phyloP scores from a whole-genome alignment of 2,888 invertebrate species.

The Seira ritae region DNA sequence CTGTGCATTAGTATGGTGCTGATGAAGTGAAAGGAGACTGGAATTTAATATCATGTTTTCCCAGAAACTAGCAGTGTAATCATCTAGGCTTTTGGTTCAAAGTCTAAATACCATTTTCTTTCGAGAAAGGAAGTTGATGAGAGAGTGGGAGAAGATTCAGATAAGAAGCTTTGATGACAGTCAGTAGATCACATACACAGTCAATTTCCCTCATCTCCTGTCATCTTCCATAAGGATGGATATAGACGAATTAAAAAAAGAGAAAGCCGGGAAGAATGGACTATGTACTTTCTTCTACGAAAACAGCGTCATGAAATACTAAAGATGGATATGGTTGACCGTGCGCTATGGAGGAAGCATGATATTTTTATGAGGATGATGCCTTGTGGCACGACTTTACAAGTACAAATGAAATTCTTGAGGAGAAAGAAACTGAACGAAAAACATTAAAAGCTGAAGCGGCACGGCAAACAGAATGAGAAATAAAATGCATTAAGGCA shows the following conservation, averaged over 20 bases:
- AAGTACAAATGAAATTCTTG: conserved; percentile 52
- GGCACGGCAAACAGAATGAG: neutral
- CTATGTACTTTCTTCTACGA: too few species aligned
- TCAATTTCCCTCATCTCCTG: conserved; percentile 49
- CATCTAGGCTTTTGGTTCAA: conserved; percentile 7
- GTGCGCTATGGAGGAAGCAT: neutral
- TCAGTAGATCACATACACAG: conserved; percentile 52
- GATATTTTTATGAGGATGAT: conserved; percentile 21
- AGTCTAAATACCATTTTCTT: conserved; percentile 48
- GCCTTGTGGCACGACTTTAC: conserved; percentile 22
- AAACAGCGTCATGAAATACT: neutral
- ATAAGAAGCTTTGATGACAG: conserved; percentile 57
- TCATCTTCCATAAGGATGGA: conserved; percentile 31
- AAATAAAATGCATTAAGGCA: too few species aligned
- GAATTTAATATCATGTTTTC: conserved; percentile 48
- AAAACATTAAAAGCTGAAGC: neutral
- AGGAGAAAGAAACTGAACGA: neutral
- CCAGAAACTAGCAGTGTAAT: conserved; percentile 16
- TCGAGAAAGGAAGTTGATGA: conserved; percentile 1
- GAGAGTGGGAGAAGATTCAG: conserved; percentile 31
- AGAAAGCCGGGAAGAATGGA: conserved; percentile 7
- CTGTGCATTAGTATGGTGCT: neutral
- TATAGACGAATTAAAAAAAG: conserved; percentile 16
- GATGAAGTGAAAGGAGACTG: conserved; percentile 27
- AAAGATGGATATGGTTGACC: conserved; percentile 15